These are phyloP conservation scores for Lissonota sp. DNA, from an alignment of 2,888 invertebrate species.

Conservation along the genomic window DNA sequence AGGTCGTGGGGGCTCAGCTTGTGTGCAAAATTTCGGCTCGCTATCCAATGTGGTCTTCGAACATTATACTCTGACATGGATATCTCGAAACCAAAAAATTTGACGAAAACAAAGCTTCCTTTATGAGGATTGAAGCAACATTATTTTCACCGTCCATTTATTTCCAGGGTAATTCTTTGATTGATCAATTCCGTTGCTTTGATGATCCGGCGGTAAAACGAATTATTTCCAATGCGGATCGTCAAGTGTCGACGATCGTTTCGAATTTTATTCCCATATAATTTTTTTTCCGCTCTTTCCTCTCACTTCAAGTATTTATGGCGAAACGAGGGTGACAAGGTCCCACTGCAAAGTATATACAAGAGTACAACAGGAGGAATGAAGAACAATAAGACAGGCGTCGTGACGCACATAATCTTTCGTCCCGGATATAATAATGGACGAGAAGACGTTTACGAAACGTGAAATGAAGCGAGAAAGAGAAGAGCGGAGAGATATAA, in stretches of 20 bases:
- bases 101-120: no score
- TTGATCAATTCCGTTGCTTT: slow-evolving; percentile 31
- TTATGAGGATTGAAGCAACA: no score
- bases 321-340: slow-evolving; percentile 25
- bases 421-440: slow-evolving; percentile 32
- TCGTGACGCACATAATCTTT: slow-evolving; percentile 24
- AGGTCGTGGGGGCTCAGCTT: no score
- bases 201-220: not conserved
- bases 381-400: slow-evolving; percentile 17
- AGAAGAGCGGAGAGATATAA: not conserved
- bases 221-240: slow-evolving; percentile 18
- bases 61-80: no score
- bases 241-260: slow-evolving; percentile 12
- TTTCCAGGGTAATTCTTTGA: not conserved
- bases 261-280: slow-evolving; percentile 31
- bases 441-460: not conserved
- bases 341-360: slow-evolving; percentile 29
- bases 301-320: slow-evolving; percentile 41
- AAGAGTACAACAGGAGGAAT: not conserved
- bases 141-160: not conserved
- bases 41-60: no score
- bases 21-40: no score
- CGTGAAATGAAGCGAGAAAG: slow-evolving; percentile 4
- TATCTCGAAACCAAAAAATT: no score
- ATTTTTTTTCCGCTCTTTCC: slow-evolving; percentile 15